A percentile compares a stretch with the other conserved stretches of the same genome.
phyloP scores from a whole-genome alignment of 2,113 vertebrate species.

The Xiphophorus couchianus region DNA sequence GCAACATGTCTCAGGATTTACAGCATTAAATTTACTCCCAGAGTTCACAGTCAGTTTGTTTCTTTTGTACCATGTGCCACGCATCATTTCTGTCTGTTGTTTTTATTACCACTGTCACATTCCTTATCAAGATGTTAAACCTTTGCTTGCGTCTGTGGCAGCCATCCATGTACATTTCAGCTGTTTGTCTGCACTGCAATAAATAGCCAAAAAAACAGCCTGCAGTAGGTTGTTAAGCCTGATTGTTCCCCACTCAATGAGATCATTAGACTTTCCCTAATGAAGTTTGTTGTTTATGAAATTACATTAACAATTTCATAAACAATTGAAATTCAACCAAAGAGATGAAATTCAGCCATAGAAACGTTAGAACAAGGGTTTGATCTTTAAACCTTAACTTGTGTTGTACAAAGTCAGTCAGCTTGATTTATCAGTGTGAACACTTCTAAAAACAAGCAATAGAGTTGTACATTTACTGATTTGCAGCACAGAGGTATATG shows the following conservation, averaged over 20 bases:
- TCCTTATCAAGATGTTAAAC: conserved; percentile 22
- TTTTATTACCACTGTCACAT: conserved; percentile 32
- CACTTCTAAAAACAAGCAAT: too few relatives aligned
- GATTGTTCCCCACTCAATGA: conserved; percentile 51
- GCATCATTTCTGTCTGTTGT: conserved; percentile 21
- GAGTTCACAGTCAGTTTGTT: conserved; percentile 39
- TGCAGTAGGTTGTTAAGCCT: conserved; percentile 34
- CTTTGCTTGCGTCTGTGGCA: conserved; percentile 4
- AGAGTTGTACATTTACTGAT: too few relatives aligned
- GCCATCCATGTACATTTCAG: conserved; percentile 27
- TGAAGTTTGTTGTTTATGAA: conserved; percentile 53
- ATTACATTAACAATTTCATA: conserved; percentile 43
- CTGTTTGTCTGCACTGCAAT: conserved; percentile 50
- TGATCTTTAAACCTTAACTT: conserved; percentile 20
- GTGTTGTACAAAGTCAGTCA: neutral
- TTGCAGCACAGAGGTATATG: too few relatives aligned
- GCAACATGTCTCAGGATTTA: conserved; percentile 66
- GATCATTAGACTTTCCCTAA: conserved; percentile 53
- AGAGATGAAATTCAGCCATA: neutral
- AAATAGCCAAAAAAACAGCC: conserved; percentile 10
- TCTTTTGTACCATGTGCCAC: conserved; percentile 10
- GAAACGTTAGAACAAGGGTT: neutral
- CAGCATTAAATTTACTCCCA: conserved; percentile 45
- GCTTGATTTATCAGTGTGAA: too few relatives aligned
- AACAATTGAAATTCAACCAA: conserved; percentile 1